Percentiles rank a stretch among this genome's conserved stretches.
phyloP scores from a whole-genome alignment of 2,113 vertebrate species.

The Hemichromis elongatus region DNA sequence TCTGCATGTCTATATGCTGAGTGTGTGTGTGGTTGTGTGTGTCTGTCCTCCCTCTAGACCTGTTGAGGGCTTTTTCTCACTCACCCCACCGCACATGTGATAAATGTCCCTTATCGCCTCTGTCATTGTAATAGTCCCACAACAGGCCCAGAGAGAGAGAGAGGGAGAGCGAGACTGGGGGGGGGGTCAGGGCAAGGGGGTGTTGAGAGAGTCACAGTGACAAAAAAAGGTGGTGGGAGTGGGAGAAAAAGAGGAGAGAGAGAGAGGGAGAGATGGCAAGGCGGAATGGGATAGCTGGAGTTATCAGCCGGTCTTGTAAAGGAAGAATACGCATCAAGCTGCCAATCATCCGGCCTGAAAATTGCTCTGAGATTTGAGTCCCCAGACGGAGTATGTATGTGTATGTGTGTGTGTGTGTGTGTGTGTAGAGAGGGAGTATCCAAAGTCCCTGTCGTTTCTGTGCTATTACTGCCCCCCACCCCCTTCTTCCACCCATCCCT shows the following conservation, averaged over 20 bases:
- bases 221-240: slow-evolving; percentile 7
- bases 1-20: background rate
- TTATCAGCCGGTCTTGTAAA: slow-evolving; percentile 75
- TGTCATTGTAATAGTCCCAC: slow-evolving; percentile 83
- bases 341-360: slow-evolving; percentile 80
- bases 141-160: slow-evolving; percentile 70
- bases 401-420: slow-evolving; percentile 19
- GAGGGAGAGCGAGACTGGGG: background rate
- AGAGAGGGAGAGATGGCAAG: slow-evolving; percentile 48
- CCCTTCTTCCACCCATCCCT: slow-evolving; percentile 29
- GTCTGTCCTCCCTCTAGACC: slow-evolving; percentile 62
- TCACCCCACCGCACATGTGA: slow-evolving; percentile 71
- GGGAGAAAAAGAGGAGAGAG: slow-evolving; percentile 31
- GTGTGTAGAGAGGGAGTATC: slow-evolving; percentile 25
- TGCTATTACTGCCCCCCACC: slow-evolving; percentile 58
- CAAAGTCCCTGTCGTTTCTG: slow-evolving; percentile 56
- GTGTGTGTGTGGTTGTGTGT: background rate
- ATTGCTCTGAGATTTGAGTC: slow-evolving; percentile 88
- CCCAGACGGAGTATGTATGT: slow-evolving; percentile 69
- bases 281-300: slow-evolving; percentile 69
- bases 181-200: background rate
- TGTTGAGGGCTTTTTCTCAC: slow-evolving; percentile 77
- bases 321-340: slow-evolving; percentile 81
- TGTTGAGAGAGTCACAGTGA: slow-evolving; percentile 26
- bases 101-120: slow-evolving; percentile 81